Base-by-base conservation (phyloP, 1,140 invertebrate genomes). In the Lethrus apterus region DNA sequence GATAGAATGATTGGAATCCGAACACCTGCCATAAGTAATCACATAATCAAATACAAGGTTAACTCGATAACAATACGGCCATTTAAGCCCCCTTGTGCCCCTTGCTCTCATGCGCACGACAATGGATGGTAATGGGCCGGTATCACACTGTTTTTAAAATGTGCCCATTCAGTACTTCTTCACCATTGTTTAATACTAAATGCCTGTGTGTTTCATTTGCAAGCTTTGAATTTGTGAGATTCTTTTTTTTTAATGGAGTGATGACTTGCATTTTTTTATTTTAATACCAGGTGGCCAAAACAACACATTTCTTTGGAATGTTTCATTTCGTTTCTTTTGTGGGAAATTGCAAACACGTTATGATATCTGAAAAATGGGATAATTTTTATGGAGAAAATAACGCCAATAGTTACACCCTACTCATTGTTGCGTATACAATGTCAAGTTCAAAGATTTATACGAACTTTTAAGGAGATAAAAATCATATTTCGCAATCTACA, bases 71-170 rank as follows among this genome's bases (percentile, higher is more conserved):
- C 57, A 62, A 62, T 62, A 55, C 49, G 46, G 51, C 52, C 56
- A 62, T 62, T 58, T 62, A 62, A 55, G 46, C 38, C 35, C 46
- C 24, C 35, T 46, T 46, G 50, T 49, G 35, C 48, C 36, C 41
- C 47, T 42, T 34, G 50, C 43, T 46, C 43, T 20, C 24, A 41
- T 50, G 44, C 24, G 44, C 33, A 50, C 46, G 32, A 59, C 57
- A 56, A 57, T 57, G 54, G 50, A 44, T 46, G 44, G 50, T 59
- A 61, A 59, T 59, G 53, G 55, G 48, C 46, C 29, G 58, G 58
- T 54, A 59, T 63, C 59, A 61, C 57, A 63, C 60, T 63, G 60
- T 63, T 61, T 59, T 51, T 59, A 54, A 61, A 61, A 59, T 59
- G 59, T 50, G 59, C 51, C 57, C 59, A 61, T 61, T 61, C 58